A percentile compares a stretch with the other conserved stretches of the same genome.
Conservation (phyloP, 1,140 invertebrate genomes). For the Drosophila chauvacae region DNA sequence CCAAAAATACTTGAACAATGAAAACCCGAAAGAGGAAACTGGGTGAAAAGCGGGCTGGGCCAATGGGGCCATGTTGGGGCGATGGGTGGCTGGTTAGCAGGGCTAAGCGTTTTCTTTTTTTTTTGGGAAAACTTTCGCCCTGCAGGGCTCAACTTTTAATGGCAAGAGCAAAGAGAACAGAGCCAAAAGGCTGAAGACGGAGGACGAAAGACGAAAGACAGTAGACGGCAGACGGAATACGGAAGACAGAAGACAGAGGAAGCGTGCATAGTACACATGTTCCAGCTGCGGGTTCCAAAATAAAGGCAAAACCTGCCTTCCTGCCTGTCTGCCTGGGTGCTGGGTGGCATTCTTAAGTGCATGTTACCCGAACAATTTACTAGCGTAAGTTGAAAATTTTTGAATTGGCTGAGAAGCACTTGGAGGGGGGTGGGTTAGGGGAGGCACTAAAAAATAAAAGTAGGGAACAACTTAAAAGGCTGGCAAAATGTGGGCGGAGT, state of each 20-base stretch:
- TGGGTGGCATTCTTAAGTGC: conserved; percentile 68
- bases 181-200: not conserved
- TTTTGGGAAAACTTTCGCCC: conserved; percentile 51
- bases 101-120: conserved; percentile 45
- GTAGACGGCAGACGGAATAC: not conserved
- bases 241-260: not conserved
- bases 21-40: conserved; percentile 24
- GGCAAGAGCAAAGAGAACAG: conserved; percentile 78
- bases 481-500: conserved; percentile 9
- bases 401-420: conserved; percentile 66
- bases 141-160: conserved; percentile 75
- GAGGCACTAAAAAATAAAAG: not conserved
- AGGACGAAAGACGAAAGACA: not conserved
- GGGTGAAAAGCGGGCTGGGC: conserved; percentile 3
- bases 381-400: conserved; percentile 78
- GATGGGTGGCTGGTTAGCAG: conserved; percentile 32
- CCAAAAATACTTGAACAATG: conserved; percentile 69
- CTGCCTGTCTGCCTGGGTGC: not conserved
- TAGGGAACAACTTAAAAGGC: conserved; percentile 21
- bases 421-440: not conserved
- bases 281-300: conserved; percentile 63
- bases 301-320: conserved; percentile 15
- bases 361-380: conserved; percentile 82
- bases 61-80: not conserved
- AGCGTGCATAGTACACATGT: conserved; percentile 69